Base-by-base conservation (phyloP, 2,797 vertebrate species). In the Spea hammondii region DNA sequence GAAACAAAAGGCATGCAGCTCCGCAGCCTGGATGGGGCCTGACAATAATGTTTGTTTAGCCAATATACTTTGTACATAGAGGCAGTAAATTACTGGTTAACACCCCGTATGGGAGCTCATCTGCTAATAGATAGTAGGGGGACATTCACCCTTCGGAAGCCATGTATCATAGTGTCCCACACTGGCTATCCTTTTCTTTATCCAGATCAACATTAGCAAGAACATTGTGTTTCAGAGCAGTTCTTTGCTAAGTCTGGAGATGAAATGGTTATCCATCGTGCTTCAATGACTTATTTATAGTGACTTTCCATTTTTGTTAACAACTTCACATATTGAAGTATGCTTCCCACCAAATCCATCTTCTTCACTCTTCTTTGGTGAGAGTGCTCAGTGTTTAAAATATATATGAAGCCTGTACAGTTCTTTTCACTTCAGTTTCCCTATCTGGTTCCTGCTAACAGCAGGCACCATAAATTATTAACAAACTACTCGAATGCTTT, bases 381-480 rank as follows among this genome's bases (percentile, higher is more conserved):
- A 82, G 70, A 82, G 80, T 82, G 80, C 80, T 72, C 80, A 74
- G 65, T 70, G 75, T 65, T 82, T 82, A 74, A 82, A 82, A 82
- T 82, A 82, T 82, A 82, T 77, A 82, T 82, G 80, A 82, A 74
- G 80, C 44, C 70, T 70, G 80, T 69, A 53, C 80, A 82, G 80
- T 78, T 74, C 80, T 78, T 74, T 57, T 64, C 80, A 77, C 80
- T 78, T 82, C 75, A 82, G 65, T 78, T 82, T 78, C 75, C 77
- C 80, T 82, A 73, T 78, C 74, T 78, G 72, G 80, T 70, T 77
- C 80, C 75, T 82, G 75, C 78, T 82, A 82, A 82, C 80, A 82
- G 80, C 74, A 82, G 75, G 80, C 48, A 46, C 75, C 60, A 74
- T 82, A 72, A 82, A 82, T 82, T 70, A 82, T 82, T 82, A 74